A percentile compares a stretch with the other conserved stretches of the same genome.
Conservation (phyloP, 2,113 vertebrate species). For the Loxodonta africana region DNA sequence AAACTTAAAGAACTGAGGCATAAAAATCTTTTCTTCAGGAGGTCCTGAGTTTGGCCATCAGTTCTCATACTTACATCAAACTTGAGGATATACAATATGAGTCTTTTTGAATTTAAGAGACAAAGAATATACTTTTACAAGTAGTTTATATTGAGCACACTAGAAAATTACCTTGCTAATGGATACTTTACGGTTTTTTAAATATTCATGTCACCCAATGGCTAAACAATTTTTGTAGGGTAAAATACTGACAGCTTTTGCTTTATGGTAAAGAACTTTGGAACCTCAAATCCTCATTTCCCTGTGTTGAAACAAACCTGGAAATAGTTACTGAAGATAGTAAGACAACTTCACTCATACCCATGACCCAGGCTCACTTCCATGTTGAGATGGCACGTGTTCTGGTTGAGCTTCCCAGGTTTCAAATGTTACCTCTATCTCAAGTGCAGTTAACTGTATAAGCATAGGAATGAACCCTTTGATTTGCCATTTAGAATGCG, state of each 20-base stretch:
- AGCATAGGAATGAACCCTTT: neutral
- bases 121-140: neutral
- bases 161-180: neutral
- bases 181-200: neutral
- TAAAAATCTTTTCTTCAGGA: neutral
- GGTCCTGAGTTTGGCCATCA: neutral
- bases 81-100: neutral
- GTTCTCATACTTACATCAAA: neutral
- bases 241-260: neutral
- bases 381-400: neutral
- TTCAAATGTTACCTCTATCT: fast-evolving
- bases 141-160: neutral
- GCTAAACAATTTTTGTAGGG: neutral
- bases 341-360: neutral
- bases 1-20: neutral
- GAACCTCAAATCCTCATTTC: neutral
- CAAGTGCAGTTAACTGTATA: neutral
- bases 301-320: neutral
- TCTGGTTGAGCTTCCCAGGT: neutral
- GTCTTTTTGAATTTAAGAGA: neutral
- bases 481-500: neutral
- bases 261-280: neutral
- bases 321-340: neutral
- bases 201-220: neutral
- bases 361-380: neutral